Evolutionary conservation across 2,797 vertebrate genomes (phyloP).

Genomic region (Cichlasoma orientale): DNA sequence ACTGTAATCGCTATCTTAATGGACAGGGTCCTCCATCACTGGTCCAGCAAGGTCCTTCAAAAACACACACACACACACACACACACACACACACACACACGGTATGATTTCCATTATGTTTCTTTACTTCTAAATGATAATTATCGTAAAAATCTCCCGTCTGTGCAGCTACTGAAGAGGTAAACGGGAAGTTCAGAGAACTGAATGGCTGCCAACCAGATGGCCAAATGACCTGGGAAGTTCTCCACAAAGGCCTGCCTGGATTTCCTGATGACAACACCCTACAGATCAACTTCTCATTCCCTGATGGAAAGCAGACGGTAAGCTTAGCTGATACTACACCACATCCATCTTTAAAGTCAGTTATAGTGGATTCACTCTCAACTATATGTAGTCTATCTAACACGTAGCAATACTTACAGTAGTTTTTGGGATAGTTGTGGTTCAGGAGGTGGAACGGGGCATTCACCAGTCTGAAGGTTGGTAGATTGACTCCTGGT

Average conservation of each 20-base stretch:
- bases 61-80: not conserved
- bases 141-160: constrained; percentile 1
- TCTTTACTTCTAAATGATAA: not conserved
- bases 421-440: not conserved
- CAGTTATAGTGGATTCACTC: not conserved
- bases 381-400: not conserved
- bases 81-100: no score
- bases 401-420: not conserved
- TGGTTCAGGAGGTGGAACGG: not conserved
- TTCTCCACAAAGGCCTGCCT: constrained; percentile 58
- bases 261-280: constrained; percentile 65
- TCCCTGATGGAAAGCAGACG: constrained; percentile 71
- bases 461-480: not conserved
- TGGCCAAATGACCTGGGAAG: constrained; percentile 64
- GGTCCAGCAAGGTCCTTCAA: constrained; percentile 60
- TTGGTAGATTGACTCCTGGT: not conserved
- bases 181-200: not conserved
- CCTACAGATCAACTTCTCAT: constrained; percentile 68
- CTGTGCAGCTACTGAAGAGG: constrained; percentile 36
- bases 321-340: constrained; percentile 39
- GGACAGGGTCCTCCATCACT: constrained; percentile 70
- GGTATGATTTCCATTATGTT: not conserved
- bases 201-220: constrained; percentile 58
- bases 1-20: constrained; percentile 74
- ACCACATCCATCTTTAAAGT: not conserved